These are phyloP conservation scores for Drosophila niveifrons DNA, from an alignment of 2,888 invertebrate species.

Conservation along the genomic window DNA sequence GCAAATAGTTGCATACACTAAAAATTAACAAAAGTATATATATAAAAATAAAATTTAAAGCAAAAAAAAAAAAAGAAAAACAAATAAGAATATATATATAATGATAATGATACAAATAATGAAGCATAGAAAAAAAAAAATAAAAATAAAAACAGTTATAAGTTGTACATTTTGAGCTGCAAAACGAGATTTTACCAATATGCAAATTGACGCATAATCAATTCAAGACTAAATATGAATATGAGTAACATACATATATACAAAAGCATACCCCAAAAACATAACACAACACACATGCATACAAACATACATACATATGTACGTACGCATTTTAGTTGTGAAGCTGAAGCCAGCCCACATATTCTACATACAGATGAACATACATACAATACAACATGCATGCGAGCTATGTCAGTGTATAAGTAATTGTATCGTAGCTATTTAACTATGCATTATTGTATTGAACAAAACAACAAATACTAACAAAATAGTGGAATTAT, in stretches of 20 bases:
- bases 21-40: slow-evolving; percentile 21
- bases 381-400: neutral
- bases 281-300: slow-evolving; percentile 8
- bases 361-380: slow-evolving; percentile 31
- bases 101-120: slow-evolving; percentile 28
- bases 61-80: slow-evolving; percentile 23
- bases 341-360: slow-evolving; percentile 27
- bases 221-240: slow-evolving; percentile 72
- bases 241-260: slow-evolving; percentile 30
- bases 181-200: slow-evolving; percentile 66
- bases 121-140: slow-evolving; percentile 60
- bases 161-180: slow-evolving; percentile 66
- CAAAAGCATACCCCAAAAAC: slow-evolving; percentile 9
- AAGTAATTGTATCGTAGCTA: slow-evolving; percentile 72
- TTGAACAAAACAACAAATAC: slow-evolving; percentile 29
- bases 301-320: slow-evolving; percentile 13
- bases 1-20: slow-evolving; percentile 43
- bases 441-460: slow-evolving; percentile 51
- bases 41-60: slow-evolving; percentile 21
- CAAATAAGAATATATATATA: slow-evolving; percentile 18
- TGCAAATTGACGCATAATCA: slow-evolving; percentile 62
- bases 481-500: slow-evolving; percentile 24
- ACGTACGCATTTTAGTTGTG: slow-evolving; percentile 38
- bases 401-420: slow-evolving; percentile 27
- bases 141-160: slow-evolving; percentile 71